Base-by-base conservation (phyloP, 1,140 invertebrate species). In the Drosophila busckii region DNA sequence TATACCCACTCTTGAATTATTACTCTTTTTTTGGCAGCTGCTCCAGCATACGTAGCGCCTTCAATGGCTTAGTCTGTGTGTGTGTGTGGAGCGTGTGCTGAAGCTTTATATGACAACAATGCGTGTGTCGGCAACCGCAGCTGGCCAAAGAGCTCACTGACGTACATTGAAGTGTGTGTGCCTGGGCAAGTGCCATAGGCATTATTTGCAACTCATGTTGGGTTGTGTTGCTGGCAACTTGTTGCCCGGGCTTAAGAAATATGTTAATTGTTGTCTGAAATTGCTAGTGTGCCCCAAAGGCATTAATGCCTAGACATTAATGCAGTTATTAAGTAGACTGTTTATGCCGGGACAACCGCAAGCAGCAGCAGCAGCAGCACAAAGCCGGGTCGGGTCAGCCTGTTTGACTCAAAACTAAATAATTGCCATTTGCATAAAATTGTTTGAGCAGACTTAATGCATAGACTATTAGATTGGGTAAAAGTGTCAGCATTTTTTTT, bases 191-290 rank as follows among this genome's bases (percentile, higher is more conserved):
- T 50, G 34, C 26, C 58, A 44, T 41, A 44, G 56, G 61, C 42
- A 68, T 73, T 78, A 78, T 32, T 34, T 20, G 23, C 28, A 40
- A 55, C 55, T 70, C 70, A 70, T 65, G n/a, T 42, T 16, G 17
- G 26, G 10, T 10, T 6, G 3, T 19, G 3, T 53, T 22, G 31
- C 40, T 32, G 37, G 31, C 68, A 68, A 78, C 73, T 78, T 78
- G 73, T 78, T 78, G 73, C 58, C 59, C 34, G 3, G 26, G 10
- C 44, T 38, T 17, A 20, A 17, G 22, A 68, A 80, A 60, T 68
- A 78, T 78, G 73, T 73, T 78, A 80, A 78, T 78, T 80, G 63
- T 50, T 29, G 53, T 64, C 65, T 52, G 56, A 48, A 49, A 49
- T 48, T 59, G 52, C 46, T 40, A 37, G 32, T 60, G 40, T 46